Base-by-base conservation (phyloP, 2,113 vertebrate genomes). In the Cavia aperea region DNA sequence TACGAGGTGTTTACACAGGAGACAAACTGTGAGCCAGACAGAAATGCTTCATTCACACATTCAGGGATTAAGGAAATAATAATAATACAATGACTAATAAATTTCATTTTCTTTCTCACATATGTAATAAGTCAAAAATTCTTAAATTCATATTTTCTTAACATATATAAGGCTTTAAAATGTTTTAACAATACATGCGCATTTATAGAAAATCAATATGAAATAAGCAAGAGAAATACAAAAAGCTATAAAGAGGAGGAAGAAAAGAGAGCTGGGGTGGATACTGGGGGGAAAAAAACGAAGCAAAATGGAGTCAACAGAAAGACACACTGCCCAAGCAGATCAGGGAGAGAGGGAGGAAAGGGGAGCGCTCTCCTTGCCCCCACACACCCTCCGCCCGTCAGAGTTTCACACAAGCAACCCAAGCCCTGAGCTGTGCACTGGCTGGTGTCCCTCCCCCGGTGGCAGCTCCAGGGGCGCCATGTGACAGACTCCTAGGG, bases 401-500 rank as follows among this genome's bases (percentile, higher is more conserved):
- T 33, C 31, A 5, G 6, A 18, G 5, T 54, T 8, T 23, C 26
- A 18, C 7, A 33, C 86, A 68, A 56, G 7, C 1, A 12, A 26
- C 24, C n/a, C 39, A 33, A 58, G 15, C 7, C 36, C 26, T 19
- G 39, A 56, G 43, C 16, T 60, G 16, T 62, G 78, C 51, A 23
- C 39, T 46, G 36, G 29, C 51, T 18, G 65, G 36, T 36, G 12
- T 23, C 26, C 54, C 29, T 83, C 75, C 24, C 23, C 89, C 14
- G 62, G 77, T 18, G 78, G 19, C n/a, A 54, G 62, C 62, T 60
- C 72, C 72, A 39, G 39, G 26, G 46, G 66, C 5, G 62, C 60
- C 39, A 3, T 7, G 7, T 0, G 0, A 78, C 36, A 66, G 4
- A 33, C 4, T 0, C 13, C 7, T 13, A 7, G 26, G 8, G 12